Percentiles rank a stretch among this genome's conserved stretches.
Conservation (phyloP, 2,888 invertebrate genomes). For the Dicyrtomina minuta region DNA sequence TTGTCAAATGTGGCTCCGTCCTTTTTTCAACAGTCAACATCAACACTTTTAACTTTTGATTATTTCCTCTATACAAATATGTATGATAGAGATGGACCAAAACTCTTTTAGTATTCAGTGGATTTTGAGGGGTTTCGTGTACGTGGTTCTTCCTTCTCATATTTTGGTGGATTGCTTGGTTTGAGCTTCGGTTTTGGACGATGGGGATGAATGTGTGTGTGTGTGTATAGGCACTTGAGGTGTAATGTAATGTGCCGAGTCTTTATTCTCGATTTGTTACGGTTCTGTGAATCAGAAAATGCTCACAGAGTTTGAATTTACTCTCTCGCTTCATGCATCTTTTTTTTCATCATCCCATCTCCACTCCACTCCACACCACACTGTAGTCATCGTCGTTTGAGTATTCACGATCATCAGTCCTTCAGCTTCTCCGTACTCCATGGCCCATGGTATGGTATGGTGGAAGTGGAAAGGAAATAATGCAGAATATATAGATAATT, state of each 20-base stretch:
- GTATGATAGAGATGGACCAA: too few relatives aligned
- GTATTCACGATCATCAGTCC: too few relatives aligned
- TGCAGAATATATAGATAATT: too few relatives aligned
- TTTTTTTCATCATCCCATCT: too few relatives aligned
- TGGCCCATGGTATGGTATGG: slow-evolving; percentile 1
- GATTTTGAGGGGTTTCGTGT: neutral
- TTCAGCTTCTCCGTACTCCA: neutral
- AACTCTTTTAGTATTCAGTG: too few relatives aligned
- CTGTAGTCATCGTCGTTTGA: too few relatives aligned
- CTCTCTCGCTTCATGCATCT: slow-evolving; percentile 10
- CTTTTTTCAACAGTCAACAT: too few relatives aligned
- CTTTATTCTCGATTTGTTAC: slow-evolving; percentile 47
- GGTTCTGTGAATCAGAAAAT: slow-evolving; percentile 48
- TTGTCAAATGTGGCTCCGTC: too few relatives aligned
- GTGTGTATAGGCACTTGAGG: neutral
- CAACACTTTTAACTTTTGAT: too few relatives aligned
- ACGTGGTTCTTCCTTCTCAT: neutral
- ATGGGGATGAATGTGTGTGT: slow-evolving; percentile 3
- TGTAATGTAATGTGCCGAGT: slow-evolving; percentile 27
- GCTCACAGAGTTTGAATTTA: slow-evolving; percentile 24
- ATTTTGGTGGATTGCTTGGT: neutral
- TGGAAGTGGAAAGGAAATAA: neutral
- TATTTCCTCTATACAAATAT: too few relatives aligned
- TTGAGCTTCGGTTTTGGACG: neutral
- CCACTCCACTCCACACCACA: too few relatives aligned